Evolutionary conservation across 2,888 invertebrate species (phyloP), one percentile per base, ranked within the genome.

Genomic region (Parnassius glacialis): DNA sequence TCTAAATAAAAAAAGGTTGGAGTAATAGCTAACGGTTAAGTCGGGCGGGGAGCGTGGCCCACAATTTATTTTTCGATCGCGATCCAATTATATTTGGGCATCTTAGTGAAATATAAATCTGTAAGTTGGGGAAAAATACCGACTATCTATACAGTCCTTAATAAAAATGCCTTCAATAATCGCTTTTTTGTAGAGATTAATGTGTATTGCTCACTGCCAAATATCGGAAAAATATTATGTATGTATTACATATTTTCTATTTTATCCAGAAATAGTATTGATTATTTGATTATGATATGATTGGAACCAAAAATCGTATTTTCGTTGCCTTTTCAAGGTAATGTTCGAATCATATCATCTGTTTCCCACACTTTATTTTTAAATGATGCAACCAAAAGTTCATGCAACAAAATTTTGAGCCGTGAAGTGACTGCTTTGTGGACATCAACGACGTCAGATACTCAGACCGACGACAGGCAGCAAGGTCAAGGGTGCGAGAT

Each of bases 31-130:
- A 56, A 51, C 55, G 62, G 51, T 51, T n/a, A 70, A 65, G 61
- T 61, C 66, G 68, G 70, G 67, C 69, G 67, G 68, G 68, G 73
- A 70, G 69, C 65, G 68, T 66, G 73, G 72, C 60, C 72, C 72
- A 74, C 82, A 78, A 85, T 85, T 84, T 87, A 87, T 87, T 85
- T 87, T 84, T 83, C 84, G 84, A 80, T 80, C 79, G 78, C 77
- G 74, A 79, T 83, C 85, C 86, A 85, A 86, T 87, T 86, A 86
- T 87, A 86, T 86, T 81, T 77, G 80, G 83, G 81, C 81, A 80
- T 77, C 83, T 80, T 84, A 82, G 81, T 79, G 75, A 73, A 72
- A 79, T 79, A 85, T 85, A 85, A 87, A 87, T 86, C 87, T 63
- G 59, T 52, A 56, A 63, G 59, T 59, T 56, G 54, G 45, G 44